phyloP scores from a whole-genome alignment of 2,113 vertebrate genomes.

The Pachypanchax playfairii region DNA sequence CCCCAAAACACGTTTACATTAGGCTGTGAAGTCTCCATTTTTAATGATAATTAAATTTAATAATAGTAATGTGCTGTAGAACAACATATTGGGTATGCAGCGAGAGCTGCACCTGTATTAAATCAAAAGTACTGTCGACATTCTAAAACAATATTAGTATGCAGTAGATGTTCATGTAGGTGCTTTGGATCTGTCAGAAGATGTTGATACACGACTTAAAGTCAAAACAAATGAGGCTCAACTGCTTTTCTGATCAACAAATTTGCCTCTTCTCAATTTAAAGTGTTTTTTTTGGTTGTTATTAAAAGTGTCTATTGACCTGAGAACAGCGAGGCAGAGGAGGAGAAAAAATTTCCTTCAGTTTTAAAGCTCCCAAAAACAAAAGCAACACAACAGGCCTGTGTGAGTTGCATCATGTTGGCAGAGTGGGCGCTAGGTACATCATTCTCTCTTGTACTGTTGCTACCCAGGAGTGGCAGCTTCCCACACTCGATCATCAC shows the following conservation, averaged over 20 bases:
- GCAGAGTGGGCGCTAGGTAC: slow-evolving; percentile 9
- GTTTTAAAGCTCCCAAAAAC: slow-evolving; percentile 15
- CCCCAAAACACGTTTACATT: not conserved
- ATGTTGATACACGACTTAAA: too few species aligned
- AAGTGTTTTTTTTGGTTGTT: slow-evolving; percentile 10
- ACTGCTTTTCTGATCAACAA: slow-evolving; percentile 30
- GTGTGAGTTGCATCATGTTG: too few species aligned
- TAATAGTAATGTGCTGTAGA: not conserved
- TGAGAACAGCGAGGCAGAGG: not conserved
- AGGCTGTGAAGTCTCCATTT: not conserved
- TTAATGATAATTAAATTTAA: slow-evolving; percentile 12
- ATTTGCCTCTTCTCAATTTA: slow-evolving; percentile 17
- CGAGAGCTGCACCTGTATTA: not conserved
- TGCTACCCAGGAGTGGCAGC: slow-evolving; percentile 2
- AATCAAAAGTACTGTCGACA: not conserved
- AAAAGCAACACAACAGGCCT: not conserved
- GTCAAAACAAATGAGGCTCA: slow-evolving; percentile 8
- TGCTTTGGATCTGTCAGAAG: not conserved
- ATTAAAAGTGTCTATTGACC: slow-evolving; percentile 12
- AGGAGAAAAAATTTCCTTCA: not conserved
- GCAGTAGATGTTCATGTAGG: slow-evolving; percentile 19
- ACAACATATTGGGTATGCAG: slow-evolving; percentile 2
- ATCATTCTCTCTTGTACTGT: slow-evolving; percentile 13
- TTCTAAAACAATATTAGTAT: slow-evolving; percentile 2
- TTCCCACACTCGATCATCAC: slow-evolving; percentile 21